Base-by-base conservation (phyloP, 2,888 invertebrate species). In the Ecliptopera silaceata region DNA sequence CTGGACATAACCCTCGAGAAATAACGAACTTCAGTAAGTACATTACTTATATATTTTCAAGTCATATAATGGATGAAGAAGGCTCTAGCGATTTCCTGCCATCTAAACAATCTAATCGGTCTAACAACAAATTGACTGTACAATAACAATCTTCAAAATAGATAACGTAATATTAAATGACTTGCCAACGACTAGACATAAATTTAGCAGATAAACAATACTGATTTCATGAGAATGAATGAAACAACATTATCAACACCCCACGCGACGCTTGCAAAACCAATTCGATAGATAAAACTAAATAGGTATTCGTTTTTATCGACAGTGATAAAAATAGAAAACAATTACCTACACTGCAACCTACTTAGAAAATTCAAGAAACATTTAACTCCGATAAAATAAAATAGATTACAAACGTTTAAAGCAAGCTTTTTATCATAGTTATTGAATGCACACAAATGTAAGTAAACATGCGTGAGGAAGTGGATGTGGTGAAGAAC, bases 391-490 rank as follows among this genome's bases (percentile, higher is more conserved):
- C 18, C 36, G 67, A 76, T 71, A 69, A 74, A 69, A 68, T 60
- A 64, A 63, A 69, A 69, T 69, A 68, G 61, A 61, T 63, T 61
- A 63, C 63, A 63, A 59, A 58, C 62, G 65, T 69, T 73, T 51
- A 32, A 61, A 71, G 69, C 68, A 64, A 61, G 47, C 58, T 66
- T 70, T 71, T 77, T 76, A 75, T 77, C 72, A 56, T 50, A 55
- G 48, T 60, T 68, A 72, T 74, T 73, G 67, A 73, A 66, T 72
- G 70, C 70, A 74, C 72, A 75, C 70, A 72, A 68, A 71, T 68
- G 73, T 67, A 62, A 61, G 75, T 78, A 80, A 81, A 82, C 74
- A 77, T 51, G 58, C 61, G 43, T 69, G 52, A 64, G 68, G 68
- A 56, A 65, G 57, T 48, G 64, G 13, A 31, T 50, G 67, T 44